Evolutionary conservation across 2,888 invertebrate species (phyloP), one percentile per base, ranked within the genome.

Genomic region (Lasioglossum marginatum): DNA sequence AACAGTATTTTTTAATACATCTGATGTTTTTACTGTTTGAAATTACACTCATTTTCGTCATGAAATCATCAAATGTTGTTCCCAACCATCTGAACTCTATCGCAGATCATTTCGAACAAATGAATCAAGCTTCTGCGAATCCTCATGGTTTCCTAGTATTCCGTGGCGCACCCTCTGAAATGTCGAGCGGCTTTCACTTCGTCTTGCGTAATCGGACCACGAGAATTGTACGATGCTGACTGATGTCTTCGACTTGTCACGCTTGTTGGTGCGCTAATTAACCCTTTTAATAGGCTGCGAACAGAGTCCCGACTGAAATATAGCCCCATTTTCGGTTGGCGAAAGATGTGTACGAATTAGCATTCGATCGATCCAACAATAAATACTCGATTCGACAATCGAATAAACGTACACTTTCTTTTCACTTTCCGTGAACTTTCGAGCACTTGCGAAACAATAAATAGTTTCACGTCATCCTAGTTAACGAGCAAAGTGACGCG

Each of bases 101-200:
- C 52, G 34, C 23, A 8, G 34, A 2, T 34, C 31, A 12, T 73
- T 72, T 48, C 34, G 27, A 43, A 40, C 71, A n/a, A 34, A 81
- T 57, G 48, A 48, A 68, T 63, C 66, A 60, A 63, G 52, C 74
- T 79, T 85, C 79, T 60, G 52, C 77, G 70, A 79, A 74, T 79
- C 79, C 43, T 75, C 76, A 48, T 70, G 48, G 43, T 74, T 70
- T 82, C 63, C 48, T 43, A 27, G 73, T 45, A 34, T 23, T 66
- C 70, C 31, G 57, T 52, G 45, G 60, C 60, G 31, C 77, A 78
- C 83, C 66, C 52, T 66, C 75, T 66, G 71, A 75, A 78, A 82
- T 87, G 82, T 87, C 86, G 86, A 72, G 75, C 86, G 31, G 72
- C 87, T 87, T 87, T 87, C 87, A 86, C 86, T 82, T 80, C 19